A percentile compares a stretch with the other conserved stretches of the same genome.
These are phyloP conservation scores for Drosophila tanythrix DNA, from an alignment of 2,888 invertebrate genomes.

Conservation along the genomic window DNA sequence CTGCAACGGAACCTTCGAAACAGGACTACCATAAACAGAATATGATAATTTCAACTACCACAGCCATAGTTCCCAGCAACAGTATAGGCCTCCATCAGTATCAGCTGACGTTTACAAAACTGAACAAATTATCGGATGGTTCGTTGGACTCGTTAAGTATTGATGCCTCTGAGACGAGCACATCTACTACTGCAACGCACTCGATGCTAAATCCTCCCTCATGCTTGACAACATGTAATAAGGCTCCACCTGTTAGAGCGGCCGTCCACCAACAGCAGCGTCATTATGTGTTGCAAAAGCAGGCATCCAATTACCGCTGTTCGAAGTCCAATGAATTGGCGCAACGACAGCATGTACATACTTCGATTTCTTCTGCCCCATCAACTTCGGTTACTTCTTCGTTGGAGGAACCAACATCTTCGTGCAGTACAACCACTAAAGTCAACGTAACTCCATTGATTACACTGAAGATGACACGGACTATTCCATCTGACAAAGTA, in stretches of 20 bases:
- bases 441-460: constrained; percentile 64
- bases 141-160: constrained; percentile 10
- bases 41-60: constrained; percentile 17
- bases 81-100: constrained; percentile 1
- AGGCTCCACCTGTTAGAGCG: constrained; percentile 48
- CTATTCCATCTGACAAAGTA: constrained; percentile 94
- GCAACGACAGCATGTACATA: constrained; percentile 36
- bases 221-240: constrained; percentile 47
- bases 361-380: constrained; percentile 44
- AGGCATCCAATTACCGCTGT: constrained; percentile 18
- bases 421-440: constrained; percentile 37
- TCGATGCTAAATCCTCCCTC: constrained; percentile 21
- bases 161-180: constrained; percentile 17
- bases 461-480: constrained; percentile 88
- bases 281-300: constrained; percentile 38
- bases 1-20: not conserved
- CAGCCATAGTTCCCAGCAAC: constrained; percentile 15
- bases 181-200: constrained; percentile 6
- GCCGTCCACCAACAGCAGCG: constrained; percentile 59
- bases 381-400: constrained; percentile 7
- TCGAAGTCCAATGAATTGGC: constrained; percentile 24
- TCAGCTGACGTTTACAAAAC: constrained; percentile 10
- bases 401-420: constrained; percentile 19
- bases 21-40: constrained; percentile 8
- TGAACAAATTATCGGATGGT: constrained; percentile 19